Evolutionary conservation across 2,888 invertebrate genomes (phyloP), one percentile per base, ranked within the genome.

Genomic region (Machimus rusticus): DNA sequence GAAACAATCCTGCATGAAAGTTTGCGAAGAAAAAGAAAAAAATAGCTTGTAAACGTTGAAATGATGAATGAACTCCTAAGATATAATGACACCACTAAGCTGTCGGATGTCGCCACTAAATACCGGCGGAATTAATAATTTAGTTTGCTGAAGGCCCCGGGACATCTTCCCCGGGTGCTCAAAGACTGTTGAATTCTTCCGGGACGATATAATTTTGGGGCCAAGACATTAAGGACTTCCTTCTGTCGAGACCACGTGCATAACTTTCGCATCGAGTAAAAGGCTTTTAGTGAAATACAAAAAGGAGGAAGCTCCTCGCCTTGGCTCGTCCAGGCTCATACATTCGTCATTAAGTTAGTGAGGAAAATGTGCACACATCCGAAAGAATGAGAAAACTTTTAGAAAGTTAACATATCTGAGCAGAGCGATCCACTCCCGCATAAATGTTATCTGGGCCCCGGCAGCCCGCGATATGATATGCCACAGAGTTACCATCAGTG

Each of bases 401-500:
- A 19, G 85, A 87, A 87, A 87, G 87, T 87, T 87, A 87, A 87
- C 85, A 87, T 84, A 85, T 84, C 57, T 55, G 46, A 46, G 39
- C 14, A n/a, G 87, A 14, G 46, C 66, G 51, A 46, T 86, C 76
- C 28, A 77, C 86, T 76, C 86, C 77, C 86, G 77, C 77, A 86
- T 77, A 86, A 77, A 77, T 77, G 86, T 77, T 76, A 55, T 82
- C 87, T 39, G 43, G 39, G 23, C 39, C 74, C 66, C 87, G 74
- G 66, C 74, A 81, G 23, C 76, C 46, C 82, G 87, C 82, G 82
- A 43, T 66, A 87, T 81, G 74, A 81, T 81, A 87, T 81, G 77
- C 79, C 88, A 87, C 86, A 87, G 85, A 74, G 85, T 88, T 88
- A 81, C 82, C 86, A 88, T 91, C 88, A 93, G 92, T 92, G 92